Evolutionary conservation across 2,113 vertebrate species (phyloP).

Genomic region (Uria lomvia): DNA sequence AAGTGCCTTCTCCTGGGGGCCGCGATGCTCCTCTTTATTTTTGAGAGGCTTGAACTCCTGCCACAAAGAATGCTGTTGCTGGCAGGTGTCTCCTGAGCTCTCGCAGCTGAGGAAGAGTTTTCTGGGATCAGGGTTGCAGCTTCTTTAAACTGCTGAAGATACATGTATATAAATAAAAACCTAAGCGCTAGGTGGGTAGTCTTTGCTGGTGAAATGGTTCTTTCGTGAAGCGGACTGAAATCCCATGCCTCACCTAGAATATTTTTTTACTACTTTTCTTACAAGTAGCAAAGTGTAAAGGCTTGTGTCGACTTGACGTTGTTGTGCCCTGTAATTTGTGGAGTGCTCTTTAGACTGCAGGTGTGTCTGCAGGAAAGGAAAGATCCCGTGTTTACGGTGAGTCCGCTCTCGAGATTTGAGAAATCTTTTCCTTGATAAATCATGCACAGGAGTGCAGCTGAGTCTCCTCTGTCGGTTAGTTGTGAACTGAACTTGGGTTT

Average conservation of each 20-base stretch:
- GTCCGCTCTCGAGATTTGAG: background rate
- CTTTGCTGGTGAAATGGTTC: background rate
- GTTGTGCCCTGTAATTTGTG: background rate
- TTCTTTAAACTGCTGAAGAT: background rate
- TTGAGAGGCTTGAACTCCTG: background rate
- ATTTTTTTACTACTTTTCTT: background rate
- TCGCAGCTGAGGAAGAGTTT: background rate
- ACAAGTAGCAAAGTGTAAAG: background rate
- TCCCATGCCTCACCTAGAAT: background rate
- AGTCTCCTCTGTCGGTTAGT: background rate
- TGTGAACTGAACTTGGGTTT: background rate
- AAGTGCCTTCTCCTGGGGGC: background rate
- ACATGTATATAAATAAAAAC: background rate
- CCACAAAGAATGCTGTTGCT: background rate
- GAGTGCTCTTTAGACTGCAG: background rate
- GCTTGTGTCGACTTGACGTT: background rate
- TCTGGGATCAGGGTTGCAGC: background rate
- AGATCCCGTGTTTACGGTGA: background rate
- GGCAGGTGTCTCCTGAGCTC: background rate
- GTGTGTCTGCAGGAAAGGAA: background rate
- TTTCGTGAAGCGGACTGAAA: background rate
- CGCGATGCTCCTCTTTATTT: rapidly evolving
- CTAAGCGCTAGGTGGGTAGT: background rate
- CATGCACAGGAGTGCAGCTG: background rate
- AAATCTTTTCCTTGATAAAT: background rate